Evolutionary conservation across 2,113 vertebrate species (phyloP).

Genomic region (Antechinus flavipes): DNA sequence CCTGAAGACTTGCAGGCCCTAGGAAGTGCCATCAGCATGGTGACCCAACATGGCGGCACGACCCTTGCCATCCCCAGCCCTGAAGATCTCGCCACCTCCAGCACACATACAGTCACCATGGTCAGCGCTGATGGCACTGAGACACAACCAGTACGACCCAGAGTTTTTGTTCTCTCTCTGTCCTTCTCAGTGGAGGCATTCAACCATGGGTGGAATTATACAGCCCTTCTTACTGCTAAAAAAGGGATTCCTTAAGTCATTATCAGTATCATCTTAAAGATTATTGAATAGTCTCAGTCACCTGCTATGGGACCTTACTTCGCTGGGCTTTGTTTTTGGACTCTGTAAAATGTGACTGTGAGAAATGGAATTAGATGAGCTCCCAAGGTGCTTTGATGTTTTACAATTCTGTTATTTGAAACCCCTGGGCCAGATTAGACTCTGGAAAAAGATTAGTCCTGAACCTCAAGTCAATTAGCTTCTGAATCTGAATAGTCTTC

Average conservation of each 20-base stretch:
- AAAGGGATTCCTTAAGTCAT: neutral
- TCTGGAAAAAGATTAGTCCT: conserved; percentile 11
- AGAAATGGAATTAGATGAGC: neutral
- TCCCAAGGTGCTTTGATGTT: neutral
- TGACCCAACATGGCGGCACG: conserved; percentile 79
- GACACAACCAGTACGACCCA: conserved; percentile 81
- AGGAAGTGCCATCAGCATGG: conserved; percentile 85
- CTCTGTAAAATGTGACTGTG: conserved; percentile 20
- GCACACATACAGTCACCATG: conserved; percentile 75
- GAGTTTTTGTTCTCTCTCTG: conserved; percentile 57
- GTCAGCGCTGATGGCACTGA: conserved; percentile 71
- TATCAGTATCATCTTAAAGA: conserved; percentile 5
- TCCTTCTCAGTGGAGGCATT: conserved; percentile 33
- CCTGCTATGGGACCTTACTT: neutral
- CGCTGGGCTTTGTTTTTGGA: neutral
- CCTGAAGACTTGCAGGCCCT: conserved; percentile 86
- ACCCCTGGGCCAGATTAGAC: conserved; percentile 12
- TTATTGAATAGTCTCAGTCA: neutral
- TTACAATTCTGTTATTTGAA: conserved; percentile 6
- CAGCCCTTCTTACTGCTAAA: neutral
- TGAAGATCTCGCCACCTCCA: conserved; percentile 56
- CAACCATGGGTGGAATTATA: neutral
- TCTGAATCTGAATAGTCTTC: neutral
- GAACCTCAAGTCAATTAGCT: neutral
- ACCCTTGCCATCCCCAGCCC: conserved; percentile 74